These are phyloP conservation scores for Distichodus sexfasciatus DNA, from an alignment of 2,797 vertebrate species.

Conservation along the genomic window DNA sequence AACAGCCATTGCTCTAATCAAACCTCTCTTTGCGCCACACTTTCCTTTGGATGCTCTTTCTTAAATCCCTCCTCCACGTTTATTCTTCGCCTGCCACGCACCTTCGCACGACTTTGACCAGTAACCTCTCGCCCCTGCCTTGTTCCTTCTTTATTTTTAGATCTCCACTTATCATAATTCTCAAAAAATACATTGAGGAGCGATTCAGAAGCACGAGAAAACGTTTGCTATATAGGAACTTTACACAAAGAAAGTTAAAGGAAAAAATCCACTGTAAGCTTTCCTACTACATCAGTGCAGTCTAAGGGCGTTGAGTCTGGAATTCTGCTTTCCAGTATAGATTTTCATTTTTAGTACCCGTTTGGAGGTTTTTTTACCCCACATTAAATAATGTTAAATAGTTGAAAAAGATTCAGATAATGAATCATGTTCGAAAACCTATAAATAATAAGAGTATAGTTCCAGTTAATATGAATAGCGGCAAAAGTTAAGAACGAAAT, in stretches of 20 bases:
- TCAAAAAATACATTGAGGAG: neutral
- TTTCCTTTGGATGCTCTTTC: neutral
- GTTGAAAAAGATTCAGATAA: too few species aligned
- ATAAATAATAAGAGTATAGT: too few species aligned
- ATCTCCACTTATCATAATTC: neutral
- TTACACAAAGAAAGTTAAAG: conserved; percentile 11
- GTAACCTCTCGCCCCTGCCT: conserved; percentile 41
- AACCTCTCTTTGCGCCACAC: neutral
- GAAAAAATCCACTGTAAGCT: neutral
- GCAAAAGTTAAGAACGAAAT: too few species aligned
- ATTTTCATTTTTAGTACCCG: conserved; percentile 35
- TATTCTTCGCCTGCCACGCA: conserved; percentile 22
- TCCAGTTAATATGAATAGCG: too few species aligned
- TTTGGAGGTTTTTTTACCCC: too few species aligned
- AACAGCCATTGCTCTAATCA: conserved; percentile 16
- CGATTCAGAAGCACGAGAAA: conserved; percentile 22
- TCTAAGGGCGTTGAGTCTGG: conserved; percentile 7
- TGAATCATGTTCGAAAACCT: too few species aligned
- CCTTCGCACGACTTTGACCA: conserved; percentile 14
- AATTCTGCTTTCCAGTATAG: neutral
- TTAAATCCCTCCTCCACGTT: conserved; percentile 27
- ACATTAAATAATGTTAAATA: too few species aligned
- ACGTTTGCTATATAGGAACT: conserved; percentile 17
- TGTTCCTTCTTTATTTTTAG: conserved; percentile 17
- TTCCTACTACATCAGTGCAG: conserved; percentile 33